A percentile compares a stretch with the other conserved stretches of the same genome.
Conservation (phyloP, 2,113 vertebrate genomes). For the Aldabrachelys gigantea region DNA sequence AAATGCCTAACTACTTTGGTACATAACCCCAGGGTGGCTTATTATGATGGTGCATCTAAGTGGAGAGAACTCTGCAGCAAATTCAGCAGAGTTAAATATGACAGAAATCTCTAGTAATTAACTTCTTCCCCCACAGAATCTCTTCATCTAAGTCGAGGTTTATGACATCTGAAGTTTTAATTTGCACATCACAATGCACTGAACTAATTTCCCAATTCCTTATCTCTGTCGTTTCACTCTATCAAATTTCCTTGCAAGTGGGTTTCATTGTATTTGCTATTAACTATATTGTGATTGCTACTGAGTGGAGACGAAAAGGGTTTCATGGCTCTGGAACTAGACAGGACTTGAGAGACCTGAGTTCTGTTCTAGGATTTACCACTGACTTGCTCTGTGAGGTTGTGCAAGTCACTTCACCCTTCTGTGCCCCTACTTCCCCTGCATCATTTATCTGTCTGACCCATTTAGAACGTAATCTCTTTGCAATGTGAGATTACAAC, state of each 20-base stretch:
- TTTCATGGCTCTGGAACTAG: not conserved
- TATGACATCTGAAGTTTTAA: not conserved
- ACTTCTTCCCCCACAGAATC: rapidly evolving
- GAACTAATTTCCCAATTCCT: not conserved
- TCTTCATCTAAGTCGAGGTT: not conserved
- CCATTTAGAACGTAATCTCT: not conserved
- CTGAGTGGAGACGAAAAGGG: rapidly evolving
- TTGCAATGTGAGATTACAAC: not conserved
- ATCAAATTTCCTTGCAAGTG: not conserved
- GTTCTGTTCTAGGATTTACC: not conserved
- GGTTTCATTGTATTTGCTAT: not conserved
- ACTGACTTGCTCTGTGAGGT: not conserved
- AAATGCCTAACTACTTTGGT: rapidly evolving
- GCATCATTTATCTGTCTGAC: not conserved
- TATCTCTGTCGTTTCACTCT: not conserved
- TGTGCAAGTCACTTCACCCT: not conserved
- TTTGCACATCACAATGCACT: not conserved
- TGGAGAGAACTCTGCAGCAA: not conserved
- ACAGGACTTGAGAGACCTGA: not conserved
- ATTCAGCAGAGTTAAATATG: rapidly evolving
- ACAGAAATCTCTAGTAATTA: not conserved
- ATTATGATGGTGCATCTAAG: not conserved
- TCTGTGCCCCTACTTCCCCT: not conserved
- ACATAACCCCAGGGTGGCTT: not conserved
- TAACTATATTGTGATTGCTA: rapidly evolving